Conservation (phyloP, 2,888 invertebrate genomes). For the Netelia melanura region DNA sequence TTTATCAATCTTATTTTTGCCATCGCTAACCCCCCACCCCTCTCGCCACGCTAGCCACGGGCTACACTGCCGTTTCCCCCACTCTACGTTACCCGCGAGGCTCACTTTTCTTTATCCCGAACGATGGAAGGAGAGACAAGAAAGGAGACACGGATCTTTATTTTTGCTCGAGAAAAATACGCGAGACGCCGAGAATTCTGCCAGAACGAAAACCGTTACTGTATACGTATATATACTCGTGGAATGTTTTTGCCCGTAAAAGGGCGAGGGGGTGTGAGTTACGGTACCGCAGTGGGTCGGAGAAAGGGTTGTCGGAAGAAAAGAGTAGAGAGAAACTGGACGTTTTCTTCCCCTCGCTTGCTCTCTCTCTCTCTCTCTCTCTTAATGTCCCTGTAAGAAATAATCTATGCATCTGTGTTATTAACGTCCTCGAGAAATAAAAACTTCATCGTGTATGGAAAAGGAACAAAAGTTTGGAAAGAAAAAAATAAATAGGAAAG, state of each 20-base stretch:
- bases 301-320: conserved; percentile 63
- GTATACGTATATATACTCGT: conserved; percentile 67
- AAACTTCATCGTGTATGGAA: not conserved
- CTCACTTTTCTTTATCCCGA: conserved; percentile 59
- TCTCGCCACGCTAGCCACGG: conserved; percentile 31
- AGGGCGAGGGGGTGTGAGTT: conserved; percentile 64
- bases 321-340: conserved; percentile 60
- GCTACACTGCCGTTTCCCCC: not conserved
- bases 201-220: conserved; percentile 77
- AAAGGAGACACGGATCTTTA: conserved; percentile 74
- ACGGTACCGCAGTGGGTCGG: conserved; percentile 54
- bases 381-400: conserved; percentile 57
- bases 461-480: conserved; percentile 4
- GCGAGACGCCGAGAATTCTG: conserved; percentile 77
- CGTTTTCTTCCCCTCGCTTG: not conserved
- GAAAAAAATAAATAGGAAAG: not conserved
- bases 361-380: not conserved
- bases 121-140: conserved; percentile 71
- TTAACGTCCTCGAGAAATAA: conserved; percentile 28
- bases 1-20: conserved; percentile 74
- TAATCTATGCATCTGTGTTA: conserved; percentile 46
- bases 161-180: conserved; percentile 78
- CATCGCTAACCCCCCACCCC: conserved; percentile 56
- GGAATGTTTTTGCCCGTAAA: conserved; percentile 75
- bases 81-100: conserved; percentile 57